Conservation (phyloP, 2,888 invertebrate genomes). For the Gari tellinella region DNA sequence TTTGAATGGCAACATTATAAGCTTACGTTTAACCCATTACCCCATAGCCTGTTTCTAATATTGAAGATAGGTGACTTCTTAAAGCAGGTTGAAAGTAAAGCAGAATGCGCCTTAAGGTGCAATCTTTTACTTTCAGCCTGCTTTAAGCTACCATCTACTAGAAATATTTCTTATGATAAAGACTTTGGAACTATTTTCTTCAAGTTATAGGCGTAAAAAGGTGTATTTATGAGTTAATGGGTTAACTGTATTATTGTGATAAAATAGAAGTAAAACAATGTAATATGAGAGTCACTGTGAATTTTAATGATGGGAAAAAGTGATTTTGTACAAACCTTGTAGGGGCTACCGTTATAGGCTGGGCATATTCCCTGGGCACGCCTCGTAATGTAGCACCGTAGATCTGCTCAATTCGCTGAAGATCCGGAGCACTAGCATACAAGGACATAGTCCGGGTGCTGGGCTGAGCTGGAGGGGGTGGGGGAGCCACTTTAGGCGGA, state of each 20-base stretch:
- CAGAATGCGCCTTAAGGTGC: too few relatives aligned
- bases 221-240: too few relatives aligned
- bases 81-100: too few relatives aligned
- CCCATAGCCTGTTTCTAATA: too few relatives aligned
- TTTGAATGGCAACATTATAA: too few relatives aligned
- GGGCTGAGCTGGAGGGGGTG: constrained; percentile 61
- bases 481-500: constrained; percentile 61
- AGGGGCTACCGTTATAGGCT: constrained; percentile 8
- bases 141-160: too few relatives aligned
- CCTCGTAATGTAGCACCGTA: constrained; percentile 72
- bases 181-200: not conserved
- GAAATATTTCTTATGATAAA: too few relatives aligned
- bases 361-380: constrained; percentile 42
- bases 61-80: too few relatives aligned
- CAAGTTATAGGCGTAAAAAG: not conserved
- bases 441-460: constrained; percentile 60
- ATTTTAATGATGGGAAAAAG: not conserved
- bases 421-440: constrained; percentile 74
- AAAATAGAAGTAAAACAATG: not conserved
- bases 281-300: too few relatives aligned
- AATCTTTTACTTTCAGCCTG: too few relatives aligned
- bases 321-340: constrained; percentile 5
- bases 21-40: too few relatives aligned
- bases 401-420: constrained; percentile 72
- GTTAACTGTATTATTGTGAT: not conserved